phyloP scores from a whole-genome alignment of 2,797 vertebrate species.

The Chaunax sp. region DNA sequence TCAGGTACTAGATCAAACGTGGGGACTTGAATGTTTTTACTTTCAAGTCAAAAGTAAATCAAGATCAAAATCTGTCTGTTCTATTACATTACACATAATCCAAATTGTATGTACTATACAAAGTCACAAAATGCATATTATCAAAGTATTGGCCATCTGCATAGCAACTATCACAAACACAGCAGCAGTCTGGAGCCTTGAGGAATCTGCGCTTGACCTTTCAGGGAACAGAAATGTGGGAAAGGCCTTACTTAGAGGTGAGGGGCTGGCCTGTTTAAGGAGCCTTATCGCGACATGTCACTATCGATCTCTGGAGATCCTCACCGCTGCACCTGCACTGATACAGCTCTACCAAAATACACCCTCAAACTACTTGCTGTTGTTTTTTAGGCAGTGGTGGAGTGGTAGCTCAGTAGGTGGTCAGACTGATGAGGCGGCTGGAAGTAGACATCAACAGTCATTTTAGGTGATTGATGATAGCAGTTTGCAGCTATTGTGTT shows the following conservation, averaged over 20 bases:
- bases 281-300: conserved; percentile 53
- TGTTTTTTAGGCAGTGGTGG: conserved; percentile 12
- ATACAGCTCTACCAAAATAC: conserved; percentile 12
- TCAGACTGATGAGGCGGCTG: neutral
- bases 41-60: neutral
- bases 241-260: conserved; percentile 28
- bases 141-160: neutral
- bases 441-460: neutral
- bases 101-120: neutral
- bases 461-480: neutral
- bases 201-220: conserved; percentile 40
- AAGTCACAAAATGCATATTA: neutral
- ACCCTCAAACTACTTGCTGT: conserved; percentile 1
- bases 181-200: conserved; percentile 18
- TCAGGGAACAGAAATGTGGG: conserved; percentile 33
- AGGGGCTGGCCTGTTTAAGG: conserved; percentile 13
- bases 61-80: neutral
- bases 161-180: conserved; percentile 8
- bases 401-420: conserved; percentile 14
- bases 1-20: neutral
- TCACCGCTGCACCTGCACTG: conserved; percentile 50
- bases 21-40: neutral
- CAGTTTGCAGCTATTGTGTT: conserved; percentile 1
- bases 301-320: conserved; percentile 38
- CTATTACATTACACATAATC: neutral